These are phyloP conservation scores for Stylophora pistillata DNA, from an alignment of 64 coral and sea anemone species.

Conservation along the genomic window DNA sequence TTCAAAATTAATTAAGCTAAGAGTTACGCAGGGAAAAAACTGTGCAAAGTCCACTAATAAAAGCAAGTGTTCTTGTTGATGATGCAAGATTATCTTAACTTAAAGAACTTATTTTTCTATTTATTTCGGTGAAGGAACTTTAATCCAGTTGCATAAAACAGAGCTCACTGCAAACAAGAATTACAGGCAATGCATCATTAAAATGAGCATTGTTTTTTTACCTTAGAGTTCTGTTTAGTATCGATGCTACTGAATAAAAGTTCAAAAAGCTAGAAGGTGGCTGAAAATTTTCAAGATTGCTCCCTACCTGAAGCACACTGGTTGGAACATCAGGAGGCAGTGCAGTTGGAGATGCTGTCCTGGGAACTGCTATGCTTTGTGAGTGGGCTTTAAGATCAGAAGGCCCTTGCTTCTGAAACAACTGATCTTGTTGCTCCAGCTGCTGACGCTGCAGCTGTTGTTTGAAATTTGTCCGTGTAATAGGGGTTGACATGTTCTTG, in stretches of 20 bases:
- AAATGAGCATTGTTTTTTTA: too few species aligned
- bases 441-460: slow-evolving; percentile 88
- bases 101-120: not conserved
- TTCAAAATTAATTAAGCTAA: too few species aligned
- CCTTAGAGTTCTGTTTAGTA: too few species aligned
- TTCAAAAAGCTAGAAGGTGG: too few species aligned
- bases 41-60: too few species aligned
- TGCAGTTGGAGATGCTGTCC: slow-evolving; percentile 43
- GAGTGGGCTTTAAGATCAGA: not conserved
- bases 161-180: too few species aligned
- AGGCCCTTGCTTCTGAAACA: slow-evolving; percentile 14
- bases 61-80: too few species aligned
- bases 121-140: not conserved
- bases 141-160: not conserved
- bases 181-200: too few species aligned
- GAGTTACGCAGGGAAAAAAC: too few species aligned
- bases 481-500: slow-evolving; percentile 77
- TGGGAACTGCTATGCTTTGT: slow-evolving; percentile 77
- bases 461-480: slow-evolving; percentile 87
- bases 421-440: slow-evolving; percentile 80
- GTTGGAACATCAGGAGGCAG: slow-evolving; percentile 78
- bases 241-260: too few species aligned
- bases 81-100: not conserved
- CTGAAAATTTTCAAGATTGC: too few species aligned
- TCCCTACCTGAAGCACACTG: slow-evolving; percentile 79